Percentiles rank a stretch among this genome's conserved stretches.
These are phyloP conservation scores for Chelonoidis abingdonii DNA, from an alignment of 2,113 vertebrate species.

Conservation along the genomic window DNA sequence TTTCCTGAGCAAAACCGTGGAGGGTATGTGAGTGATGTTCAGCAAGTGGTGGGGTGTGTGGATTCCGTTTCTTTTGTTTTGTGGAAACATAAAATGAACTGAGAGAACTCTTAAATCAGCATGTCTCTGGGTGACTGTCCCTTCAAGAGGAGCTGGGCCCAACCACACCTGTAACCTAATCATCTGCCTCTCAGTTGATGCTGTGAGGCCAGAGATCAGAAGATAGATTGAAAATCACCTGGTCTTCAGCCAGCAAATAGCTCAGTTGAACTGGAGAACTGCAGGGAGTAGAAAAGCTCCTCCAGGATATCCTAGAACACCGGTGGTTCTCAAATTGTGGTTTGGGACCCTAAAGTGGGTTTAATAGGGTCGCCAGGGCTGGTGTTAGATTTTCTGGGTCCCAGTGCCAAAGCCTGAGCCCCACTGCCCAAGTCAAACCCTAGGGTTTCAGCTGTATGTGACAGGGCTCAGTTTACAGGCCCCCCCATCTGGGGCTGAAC, in stretches of 20 bases:
- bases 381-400: too few species aligned
- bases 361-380: too few species aligned
- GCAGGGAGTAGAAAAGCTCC: not conserved
- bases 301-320: not conserved
- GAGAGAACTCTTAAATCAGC: constrained; percentile 24
- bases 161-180: constrained; percentile 15
- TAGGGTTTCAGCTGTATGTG: too few species aligned
- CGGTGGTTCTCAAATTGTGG: too few species aligned
- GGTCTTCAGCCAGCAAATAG: constrained; percentile 24
- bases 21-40: not conserved
- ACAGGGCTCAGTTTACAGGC: too few species aligned
- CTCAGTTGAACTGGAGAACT: not conserved
- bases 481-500: too few species aligned
- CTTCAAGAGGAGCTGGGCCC: constrained; percentile 10
- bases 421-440: too few species aligned
- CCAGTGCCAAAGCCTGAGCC: too few species aligned
- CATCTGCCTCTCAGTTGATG: constrained; percentile 8
- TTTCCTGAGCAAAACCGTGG: constrained; percentile 8
- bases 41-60: constrained; percentile 9
- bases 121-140: not conserved
- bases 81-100: constrained; percentile 20
- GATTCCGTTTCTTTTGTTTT: constrained; percentile 29
- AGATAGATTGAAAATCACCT: constrained; percentile 5
- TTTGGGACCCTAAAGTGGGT: too few species aligned
- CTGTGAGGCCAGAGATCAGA: constrained; percentile 24